Base-by-base conservation (phyloP, 2,888 invertebrate species). In the Lacanobia wlatinum region DNA sequence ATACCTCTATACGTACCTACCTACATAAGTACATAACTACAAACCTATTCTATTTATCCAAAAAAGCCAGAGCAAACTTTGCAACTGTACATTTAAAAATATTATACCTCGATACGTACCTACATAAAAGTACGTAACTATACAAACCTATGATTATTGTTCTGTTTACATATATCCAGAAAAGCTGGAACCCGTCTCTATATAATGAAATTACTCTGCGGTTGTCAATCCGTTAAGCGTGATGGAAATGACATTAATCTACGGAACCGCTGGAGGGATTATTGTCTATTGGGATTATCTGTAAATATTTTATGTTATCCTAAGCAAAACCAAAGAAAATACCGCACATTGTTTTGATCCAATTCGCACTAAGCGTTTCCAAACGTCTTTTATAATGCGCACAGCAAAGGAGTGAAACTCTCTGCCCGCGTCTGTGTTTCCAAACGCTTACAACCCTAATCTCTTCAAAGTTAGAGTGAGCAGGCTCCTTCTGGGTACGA, bases 201-300 rank as follows among this genome's bases (percentile, higher is more conserved):
- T 56, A 6, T 43, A 18, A 14, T 55, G 23, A 66, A 12, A 38
- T 70, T 70, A 58, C 23, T 58, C 43, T 48, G 48, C 16, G 71
- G 71, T 60, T 59, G 78, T 52, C 78, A 55, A 40, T 48, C 12
- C 21, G n/a, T 59, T 34, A 53, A 52, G 18, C 38, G 23, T 70
- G 38, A 58, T 58, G 23, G 52, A 69, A 52, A 53, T 48, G 2
- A 78, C 40, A 60, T 60, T 46, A 70, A 60, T 71, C 46, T 59
- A 34, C 7, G n/a, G 18, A 7, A 14, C 18, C 46, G 9, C 52
- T 28, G 9, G 14, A 40, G 43, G 12, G 10, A 12, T 8, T 21
- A 10, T n/a, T 34, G 23, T 38, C 21, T 48, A 38, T 53, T 7
- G 8, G 18, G 68, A 46, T 40, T 28, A 34, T n/a, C 4, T 12